A percentile compares a stretch with the other conserved stretches of the same genome.
phyloP scores from a whole-genome alignment of 2,797 vertebrate genomes.

The Epinephelus coioides region DNA sequence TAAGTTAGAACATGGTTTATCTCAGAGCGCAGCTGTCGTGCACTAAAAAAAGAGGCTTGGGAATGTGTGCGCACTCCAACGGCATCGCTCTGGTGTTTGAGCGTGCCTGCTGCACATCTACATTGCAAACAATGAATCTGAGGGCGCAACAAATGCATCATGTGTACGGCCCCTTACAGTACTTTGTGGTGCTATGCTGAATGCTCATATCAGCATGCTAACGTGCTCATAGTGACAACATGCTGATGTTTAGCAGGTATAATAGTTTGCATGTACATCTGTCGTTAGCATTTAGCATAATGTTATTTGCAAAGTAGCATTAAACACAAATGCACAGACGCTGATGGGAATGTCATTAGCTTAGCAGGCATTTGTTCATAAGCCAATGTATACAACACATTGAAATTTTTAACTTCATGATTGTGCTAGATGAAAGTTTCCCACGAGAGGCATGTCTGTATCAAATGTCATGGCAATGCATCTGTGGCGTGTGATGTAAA shows the following conservation, averaged over 20 bases:
- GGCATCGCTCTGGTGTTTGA: too few relatives aligned
- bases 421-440: background rate
- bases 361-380: background rate
- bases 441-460: background rate
- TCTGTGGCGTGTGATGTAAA: too few relatives aligned
- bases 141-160: too few relatives aligned
- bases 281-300: constrained; percentile 4
- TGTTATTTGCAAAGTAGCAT: constrained; percentile 1
- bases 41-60: too few relatives aligned
- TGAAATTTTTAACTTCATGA: background rate
- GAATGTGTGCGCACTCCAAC: too few relatives aligned
- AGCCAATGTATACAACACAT: background rate
- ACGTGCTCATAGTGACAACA: background rate
- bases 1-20: too few relatives aligned
- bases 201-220: constrained; percentile 28
- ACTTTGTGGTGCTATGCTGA: background rate
- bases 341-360: constrained; percentile 2
- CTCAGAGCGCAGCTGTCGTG: too few relatives aligned
- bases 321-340: background rate
- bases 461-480: background rate
- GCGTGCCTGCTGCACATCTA: too few relatives aligned
- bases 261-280: background rate
- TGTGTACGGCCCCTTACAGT: too few relatives aligned
- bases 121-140: too few relatives aligned
- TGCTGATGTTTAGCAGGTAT: constrained; percentile 11